Percentiles rank a stretch among this genome's conserved stretches.
phyloP scores from a whole-genome alignment of 2,797 vertebrate species.

The Mormyrops attenuatus region DNA sequence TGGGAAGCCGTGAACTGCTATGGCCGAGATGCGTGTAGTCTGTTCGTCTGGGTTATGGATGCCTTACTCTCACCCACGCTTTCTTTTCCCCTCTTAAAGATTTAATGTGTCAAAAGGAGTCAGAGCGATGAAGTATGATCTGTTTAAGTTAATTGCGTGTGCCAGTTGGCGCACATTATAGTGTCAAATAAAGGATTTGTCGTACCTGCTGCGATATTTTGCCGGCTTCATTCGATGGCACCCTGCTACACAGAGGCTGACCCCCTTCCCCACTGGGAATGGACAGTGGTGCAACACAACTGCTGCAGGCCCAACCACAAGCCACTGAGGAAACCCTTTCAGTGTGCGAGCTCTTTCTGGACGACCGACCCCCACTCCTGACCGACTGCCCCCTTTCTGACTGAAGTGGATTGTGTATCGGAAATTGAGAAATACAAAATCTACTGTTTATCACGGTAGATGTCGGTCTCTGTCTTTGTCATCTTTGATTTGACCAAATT shows the following conservation, averaged over 20 bases:
- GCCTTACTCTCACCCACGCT: too few relatives aligned
- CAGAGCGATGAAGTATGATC: not conserved
- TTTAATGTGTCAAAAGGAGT: not conserved
- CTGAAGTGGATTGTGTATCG: slow-evolving; percentile 14
- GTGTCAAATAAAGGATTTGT: not conserved
- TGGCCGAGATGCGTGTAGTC: not conserved
- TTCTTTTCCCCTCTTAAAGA: not conserved
- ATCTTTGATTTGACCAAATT: not conserved
- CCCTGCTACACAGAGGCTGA: slow-evolving; percentile 31
- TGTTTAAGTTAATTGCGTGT: not conserved
- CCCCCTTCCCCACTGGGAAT: slow-evolving; percentile 32
- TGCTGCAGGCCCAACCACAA: slow-evolving; percentile 25
- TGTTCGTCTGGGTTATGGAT: not conserved
- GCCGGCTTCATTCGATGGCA: slow-evolving; percentile 37
- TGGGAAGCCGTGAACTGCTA: not conserved
- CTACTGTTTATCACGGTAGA: not conserved
- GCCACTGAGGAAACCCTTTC: slow-evolving; percentile 16
- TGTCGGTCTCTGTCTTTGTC: not conserved
- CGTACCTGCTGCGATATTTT: not conserved
- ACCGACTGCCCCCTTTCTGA: not conserved
- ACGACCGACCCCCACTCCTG: not conserved
- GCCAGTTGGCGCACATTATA: not conserved
- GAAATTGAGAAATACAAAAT: not conserved
- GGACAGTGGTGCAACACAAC: not conserved
- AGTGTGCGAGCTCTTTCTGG: not conserved